Percentiles rank a stretch among this genome's conserved stretches.
Evolutionary conservation across 1,140 invertebrate species (phyloP).

Genomic region (Coenobita brevimanus): DNA sequence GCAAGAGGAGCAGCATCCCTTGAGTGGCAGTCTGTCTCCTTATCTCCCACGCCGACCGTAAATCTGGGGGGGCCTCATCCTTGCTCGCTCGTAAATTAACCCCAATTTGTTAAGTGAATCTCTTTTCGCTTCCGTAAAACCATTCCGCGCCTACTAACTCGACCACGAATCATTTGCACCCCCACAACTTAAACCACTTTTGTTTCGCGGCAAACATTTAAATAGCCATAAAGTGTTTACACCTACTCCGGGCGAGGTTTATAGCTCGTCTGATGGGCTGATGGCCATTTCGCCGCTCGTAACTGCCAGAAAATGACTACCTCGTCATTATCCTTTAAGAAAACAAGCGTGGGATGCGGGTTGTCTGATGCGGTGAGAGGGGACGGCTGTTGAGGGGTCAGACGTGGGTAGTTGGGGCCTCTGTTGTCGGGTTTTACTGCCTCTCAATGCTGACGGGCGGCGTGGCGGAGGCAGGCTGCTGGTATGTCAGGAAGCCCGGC

Average conservation of each 20-base stretch:
- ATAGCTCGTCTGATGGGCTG: conserved; percentile 52
- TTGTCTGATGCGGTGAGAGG: neutral
- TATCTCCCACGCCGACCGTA: neutral
- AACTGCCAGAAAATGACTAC: conserved; percentile 44
- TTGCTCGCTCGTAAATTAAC: conserved; percentile 12
- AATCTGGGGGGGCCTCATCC: conserved; percentile 6
- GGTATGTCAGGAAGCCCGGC: too few relatives aligned
- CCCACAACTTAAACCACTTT: conserved; percentile 38
- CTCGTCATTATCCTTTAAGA: conserved; percentile 56
- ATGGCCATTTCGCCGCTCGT: conserved; percentile 39
- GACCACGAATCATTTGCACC: conserved; percentile 38
- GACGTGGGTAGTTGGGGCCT: too few relatives aligned
- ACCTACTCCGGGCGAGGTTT: conserved; percentile 44
- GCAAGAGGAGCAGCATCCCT: neutral
- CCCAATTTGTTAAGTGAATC: conserved; percentile 9
- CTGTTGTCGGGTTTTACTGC: too few relatives aligned
- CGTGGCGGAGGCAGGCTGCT: too few relatives aligned
- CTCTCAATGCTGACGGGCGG: too few relatives aligned
- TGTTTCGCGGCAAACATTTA: conserved; percentile 56
- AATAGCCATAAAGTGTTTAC: conserved; percentile 58
- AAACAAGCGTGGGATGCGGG: conserved; percentile 36
- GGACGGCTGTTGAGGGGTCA: too few relatives aligned
- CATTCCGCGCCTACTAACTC: conserved; percentile 19
- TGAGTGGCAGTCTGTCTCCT: neutral
- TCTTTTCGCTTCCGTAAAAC: conserved; percentile 35